A percentile compares a stretch with the other conserved stretches of the same genome.
Evolutionary conservation across 2,113 vertebrate species (phyloP).

Genomic region (Percina caprodes): DNA sequence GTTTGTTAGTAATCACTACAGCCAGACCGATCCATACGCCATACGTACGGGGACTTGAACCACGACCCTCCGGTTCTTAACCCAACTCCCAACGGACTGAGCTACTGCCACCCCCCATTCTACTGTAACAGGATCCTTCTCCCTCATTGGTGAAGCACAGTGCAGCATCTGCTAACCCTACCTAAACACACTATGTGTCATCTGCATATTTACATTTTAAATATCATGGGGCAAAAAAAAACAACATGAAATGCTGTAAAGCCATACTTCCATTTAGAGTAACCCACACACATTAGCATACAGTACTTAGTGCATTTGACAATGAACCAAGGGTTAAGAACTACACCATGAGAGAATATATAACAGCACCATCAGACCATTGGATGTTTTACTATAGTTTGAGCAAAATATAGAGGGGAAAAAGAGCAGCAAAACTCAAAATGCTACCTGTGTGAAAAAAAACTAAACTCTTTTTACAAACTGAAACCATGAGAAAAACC

Average conservation of each 20-base stretch:
- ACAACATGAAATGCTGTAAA: background rate
- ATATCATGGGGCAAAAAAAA: background rate
- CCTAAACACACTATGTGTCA: background rate
- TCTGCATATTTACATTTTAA: background rate
- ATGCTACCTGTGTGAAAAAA: background rate
- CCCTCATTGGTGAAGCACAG: background rate
- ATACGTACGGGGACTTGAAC: too few species aligned
- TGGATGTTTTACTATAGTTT: background rate
- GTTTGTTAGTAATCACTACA: too few species aligned
- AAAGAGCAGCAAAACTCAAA: too few species aligned
- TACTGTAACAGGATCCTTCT: background rate
- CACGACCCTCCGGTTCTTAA: too few species aligned
- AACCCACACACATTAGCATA: too few species aligned
- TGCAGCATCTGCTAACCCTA: background rate
- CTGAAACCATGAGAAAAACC: background rate
- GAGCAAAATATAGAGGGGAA: background rate
- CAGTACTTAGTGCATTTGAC: too few species aligned
- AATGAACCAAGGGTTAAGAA: background rate
- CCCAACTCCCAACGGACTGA: too few species aligned
- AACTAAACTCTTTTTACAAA: background rate
- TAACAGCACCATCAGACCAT: background rate
- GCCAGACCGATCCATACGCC: too few species aligned
- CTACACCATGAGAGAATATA: background rate
- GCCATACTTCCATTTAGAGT: background rate
- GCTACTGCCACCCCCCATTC: background rate